These are phyloP conservation scores for Scolopax bukidnonensis DNA, from an alignment of 2,797 vertebrate genomes.

Conservation along the genomic window DNA sequence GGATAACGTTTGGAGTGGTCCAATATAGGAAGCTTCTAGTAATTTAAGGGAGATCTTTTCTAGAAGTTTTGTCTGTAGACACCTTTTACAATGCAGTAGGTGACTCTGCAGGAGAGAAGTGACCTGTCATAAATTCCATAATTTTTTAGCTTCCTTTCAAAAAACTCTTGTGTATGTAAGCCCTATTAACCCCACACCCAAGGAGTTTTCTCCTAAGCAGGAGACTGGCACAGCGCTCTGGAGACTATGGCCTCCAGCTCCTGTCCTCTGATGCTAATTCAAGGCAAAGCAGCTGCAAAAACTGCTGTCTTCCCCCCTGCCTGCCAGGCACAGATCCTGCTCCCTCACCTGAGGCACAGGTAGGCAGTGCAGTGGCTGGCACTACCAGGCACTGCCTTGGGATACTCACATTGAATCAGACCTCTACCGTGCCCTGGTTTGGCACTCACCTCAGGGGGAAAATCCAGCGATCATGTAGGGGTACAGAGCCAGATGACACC, in stretches of 20 bases:
- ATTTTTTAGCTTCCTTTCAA: not conserved
- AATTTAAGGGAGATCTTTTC: not conserved
- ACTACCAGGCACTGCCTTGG: not conserved
- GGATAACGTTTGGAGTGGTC: not conserved
- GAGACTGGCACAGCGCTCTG: not conserved
- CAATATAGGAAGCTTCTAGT: not conserved
- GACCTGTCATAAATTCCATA: not conserved
- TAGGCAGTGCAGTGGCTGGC: not conserved
- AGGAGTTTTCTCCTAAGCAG: not conserved
- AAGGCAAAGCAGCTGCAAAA: not conserved
- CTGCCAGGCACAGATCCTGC: rapidly evolving
- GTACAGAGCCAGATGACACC: not conserved
- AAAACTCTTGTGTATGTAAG: rapidly evolving
- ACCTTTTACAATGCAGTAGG: not conserved
- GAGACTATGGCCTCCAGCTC: not conserved
- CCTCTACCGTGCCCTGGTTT: not conserved
- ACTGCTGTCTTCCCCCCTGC: rapidly evolving
- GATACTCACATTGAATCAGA: not conserved
- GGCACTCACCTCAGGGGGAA: not conserved
- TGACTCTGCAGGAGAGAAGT: not conserved
- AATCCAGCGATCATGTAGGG: not conserved
- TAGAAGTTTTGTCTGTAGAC: not conserved
- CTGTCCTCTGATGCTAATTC: not conserved
- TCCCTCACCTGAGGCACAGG: rapidly evolving
- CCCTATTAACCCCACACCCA: not conserved